Percentiles rank a stretch among this genome's conserved stretches.
These are phyloP conservation scores for Ciconia nigra DNA, from an alignment of 2,797 vertebrate species.

Conservation along the genomic window DNA sequence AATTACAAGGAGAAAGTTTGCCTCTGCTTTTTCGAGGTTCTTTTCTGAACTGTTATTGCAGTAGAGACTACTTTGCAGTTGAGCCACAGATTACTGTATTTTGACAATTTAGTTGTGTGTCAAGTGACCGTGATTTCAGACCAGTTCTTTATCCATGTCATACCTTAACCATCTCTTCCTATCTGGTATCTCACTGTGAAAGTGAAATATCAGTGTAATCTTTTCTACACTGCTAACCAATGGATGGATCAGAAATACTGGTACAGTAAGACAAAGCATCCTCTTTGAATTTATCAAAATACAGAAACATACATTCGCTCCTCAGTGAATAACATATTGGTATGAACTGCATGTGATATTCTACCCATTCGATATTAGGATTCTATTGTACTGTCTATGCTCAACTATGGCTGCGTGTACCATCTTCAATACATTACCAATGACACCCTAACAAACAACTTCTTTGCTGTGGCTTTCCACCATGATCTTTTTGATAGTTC, in stretches of 20 bases:
- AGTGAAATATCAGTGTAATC: not conserved
- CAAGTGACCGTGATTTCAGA: not conserved
- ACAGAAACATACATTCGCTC: not conserved
- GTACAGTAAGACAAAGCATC: not conserved
- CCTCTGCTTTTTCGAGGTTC: not conserved
- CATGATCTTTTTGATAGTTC: not conserved
- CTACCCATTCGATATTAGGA: not conserved
- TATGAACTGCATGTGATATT: not conserved
- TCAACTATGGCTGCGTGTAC: not conserved
- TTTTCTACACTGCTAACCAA: not conserved
- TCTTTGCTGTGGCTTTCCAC: not conserved
- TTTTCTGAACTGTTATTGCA: not conserved
- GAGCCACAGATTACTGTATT: not conserved
- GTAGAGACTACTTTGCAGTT: not conserved
- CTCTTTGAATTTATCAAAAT: not conserved
- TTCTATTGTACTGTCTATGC: not conserved
- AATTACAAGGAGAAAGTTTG: not conserved
- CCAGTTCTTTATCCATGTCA: not conserved
- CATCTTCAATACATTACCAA: not conserved
- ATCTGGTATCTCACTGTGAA: not conserved
- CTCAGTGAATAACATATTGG: not conserved
- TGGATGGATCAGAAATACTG: not conserved
- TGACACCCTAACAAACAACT: not conserved
- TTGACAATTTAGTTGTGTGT: not conserved
- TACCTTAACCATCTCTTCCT: not conserved